phyloP scores from a whole-genome alignment of 2,113 vertebrate genomes.

The Xiphophorus hellerii region DNA sequence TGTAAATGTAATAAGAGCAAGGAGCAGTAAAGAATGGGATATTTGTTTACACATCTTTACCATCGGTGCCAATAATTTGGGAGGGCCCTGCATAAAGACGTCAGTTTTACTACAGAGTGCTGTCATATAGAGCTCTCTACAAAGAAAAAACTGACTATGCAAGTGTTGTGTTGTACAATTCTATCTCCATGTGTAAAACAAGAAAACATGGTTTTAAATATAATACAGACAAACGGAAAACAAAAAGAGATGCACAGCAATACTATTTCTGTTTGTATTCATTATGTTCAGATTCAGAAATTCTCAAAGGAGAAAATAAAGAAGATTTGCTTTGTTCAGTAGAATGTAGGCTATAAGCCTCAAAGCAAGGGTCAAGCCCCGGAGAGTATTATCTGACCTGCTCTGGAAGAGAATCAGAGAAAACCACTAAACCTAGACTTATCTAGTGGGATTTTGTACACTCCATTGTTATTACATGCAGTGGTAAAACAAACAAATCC shows the following conservation, averaged over 20 bases:
- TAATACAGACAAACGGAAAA: conserved; percentile 31
- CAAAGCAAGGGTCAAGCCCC: conserved; percentile 70
- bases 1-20: neutral
- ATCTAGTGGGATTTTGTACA: conserved; percentile 26
- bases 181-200: conserved; percentile 19
- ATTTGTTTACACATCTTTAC: neutral
- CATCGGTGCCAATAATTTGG: neutral
- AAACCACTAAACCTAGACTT: conserved; percentile 51
- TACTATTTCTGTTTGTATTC: conserved; percentile 48
- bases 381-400: conserved; percentile 49
- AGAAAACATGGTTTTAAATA: conserved; percentile 27
- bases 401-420: conserved; percentile 60
- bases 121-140: neutral
- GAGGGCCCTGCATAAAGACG: neutral
- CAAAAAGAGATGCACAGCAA: conserved; percentile 30
- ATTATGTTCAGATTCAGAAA: conserved; percentile 60
- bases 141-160: neutral
- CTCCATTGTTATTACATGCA: neutral
- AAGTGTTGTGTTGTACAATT: conserved; percentile 18
- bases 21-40: neutral
- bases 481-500: conserved; percentile 43
- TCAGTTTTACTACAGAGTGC: conserved; percentile 10
- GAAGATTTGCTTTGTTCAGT: conserved; percentile 69
- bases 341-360: conserved; percentile 72
- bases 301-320: conserved; percentile 63